These are phyloP conservation scores for Stramonita haemastoma DNA, from an alignment of 2,888 invertebrate species.

Conservation along the genomic window DNA sequence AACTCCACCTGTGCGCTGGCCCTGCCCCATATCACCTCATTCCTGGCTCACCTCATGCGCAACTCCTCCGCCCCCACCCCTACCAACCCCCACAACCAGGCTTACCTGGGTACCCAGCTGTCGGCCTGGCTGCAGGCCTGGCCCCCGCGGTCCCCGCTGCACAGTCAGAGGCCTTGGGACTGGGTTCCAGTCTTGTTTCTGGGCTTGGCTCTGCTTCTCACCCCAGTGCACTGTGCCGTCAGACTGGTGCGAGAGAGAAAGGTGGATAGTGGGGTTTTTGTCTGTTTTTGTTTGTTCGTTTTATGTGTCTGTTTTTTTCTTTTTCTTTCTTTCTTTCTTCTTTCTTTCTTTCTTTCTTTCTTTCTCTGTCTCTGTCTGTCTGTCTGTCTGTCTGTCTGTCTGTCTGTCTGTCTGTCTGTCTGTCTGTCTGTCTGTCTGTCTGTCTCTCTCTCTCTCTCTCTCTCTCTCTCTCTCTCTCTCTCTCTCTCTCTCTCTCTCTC, in stretches of 20 bases:
- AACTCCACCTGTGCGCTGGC: constrained; percentile 37
- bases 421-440: no score
- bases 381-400: no score
- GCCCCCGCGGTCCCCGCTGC: neutral
- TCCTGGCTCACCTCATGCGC: constrained; percentile 21
- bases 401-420: no score
- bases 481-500: no score
- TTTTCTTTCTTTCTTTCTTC: no score
- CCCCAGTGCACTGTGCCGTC: neutral
- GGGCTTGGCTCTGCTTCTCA: constrained; percentile 31
- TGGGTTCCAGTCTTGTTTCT: constrained; percentile 30
- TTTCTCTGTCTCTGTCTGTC: no score
- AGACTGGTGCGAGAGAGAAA: constrained; percentile 3
- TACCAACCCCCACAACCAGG: neutral
- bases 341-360: no score
- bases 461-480: no score
- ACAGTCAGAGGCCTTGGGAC: neutral
- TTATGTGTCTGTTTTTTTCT: no score
- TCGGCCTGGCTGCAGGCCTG: constrained; percentile 33
- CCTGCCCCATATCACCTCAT: constrained; percentile 29
- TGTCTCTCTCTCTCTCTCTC: no score
- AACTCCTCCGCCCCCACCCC: constrained; percentile 12
- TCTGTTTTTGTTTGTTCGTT: no score
- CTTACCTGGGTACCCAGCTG: constrained; percentile 10
- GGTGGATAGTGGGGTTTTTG: constrained; percentile 4